Percentiles rank a stretch among this genome's conserved stretches.
These are phyloP conservation scores for Drepana falcataria DNA, from an alignment of 2,888 invertebrate species.

Conservation along the genomic window DNA sequence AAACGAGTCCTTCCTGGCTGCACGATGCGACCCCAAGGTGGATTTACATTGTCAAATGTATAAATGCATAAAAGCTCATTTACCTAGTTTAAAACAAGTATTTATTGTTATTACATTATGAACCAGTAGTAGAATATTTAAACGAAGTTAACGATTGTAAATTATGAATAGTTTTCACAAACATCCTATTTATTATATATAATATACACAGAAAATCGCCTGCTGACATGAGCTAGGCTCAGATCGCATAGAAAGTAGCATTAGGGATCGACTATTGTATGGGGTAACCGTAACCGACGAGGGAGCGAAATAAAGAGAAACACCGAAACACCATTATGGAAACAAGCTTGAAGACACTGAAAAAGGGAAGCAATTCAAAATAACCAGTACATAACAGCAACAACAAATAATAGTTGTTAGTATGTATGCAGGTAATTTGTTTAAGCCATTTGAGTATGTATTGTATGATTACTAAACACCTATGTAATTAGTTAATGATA, in stretches of 20 bases:
- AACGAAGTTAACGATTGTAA: too few species aligned
- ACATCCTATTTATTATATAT: too few species aligned
- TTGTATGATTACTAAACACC: background rate
- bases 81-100: too few species aligned
- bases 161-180: too few species aligned
- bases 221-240: constrained; percentile 13
- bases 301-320: constrained; percentile 66
- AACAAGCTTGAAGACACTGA: constrained; percentile 36
- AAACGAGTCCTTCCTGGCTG: constrained; percentile 35
- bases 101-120: too few species aligned
- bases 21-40: constrained; percentile 8
- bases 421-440: constrained; percentile 13
- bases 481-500: constrained; percentile 34
- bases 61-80: too few species aligned
- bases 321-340: constrained; percentile 57
- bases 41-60: too few species aligned
- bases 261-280: constrained; percentile 43
- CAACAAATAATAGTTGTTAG: constrained; percentile 12
- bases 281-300: constrained; percentile 50
- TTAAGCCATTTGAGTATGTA: constrained; percentile 23
- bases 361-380: constrained; percentile 27
- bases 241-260: constrained; percentile 37
- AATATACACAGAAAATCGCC: too few species aligned
- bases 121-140: too few species aligned
- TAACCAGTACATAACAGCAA: constrained; percentile 16